Percentiles rank a stretch among this genome's conserved stretches.
Evolutionary conservation across 1,140 invertebrate genomes (phyloP).

Genomic region (Trachymyrmex septentrionalis): DNA sequence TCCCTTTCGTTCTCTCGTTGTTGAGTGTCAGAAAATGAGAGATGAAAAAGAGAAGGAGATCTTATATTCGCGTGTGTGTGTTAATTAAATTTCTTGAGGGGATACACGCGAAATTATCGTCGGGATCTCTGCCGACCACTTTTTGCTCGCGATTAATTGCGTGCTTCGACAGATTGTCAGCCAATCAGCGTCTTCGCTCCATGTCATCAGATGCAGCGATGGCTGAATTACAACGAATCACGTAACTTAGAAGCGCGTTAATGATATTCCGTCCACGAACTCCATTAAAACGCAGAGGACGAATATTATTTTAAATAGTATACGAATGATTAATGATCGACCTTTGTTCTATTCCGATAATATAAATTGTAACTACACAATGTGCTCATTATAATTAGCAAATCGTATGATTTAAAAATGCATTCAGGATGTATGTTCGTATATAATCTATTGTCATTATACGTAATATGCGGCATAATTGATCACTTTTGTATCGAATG

Average conservation of each 20-base stretch:
- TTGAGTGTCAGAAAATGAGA: slow-evolving; percentile 24
- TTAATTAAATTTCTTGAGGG: slow-evolving; percentile 82
- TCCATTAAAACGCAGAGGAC: slow-evolving; percentile 66
- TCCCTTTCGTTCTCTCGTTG: slow-evolving; percentile 14
- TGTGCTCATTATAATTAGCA: background rate
- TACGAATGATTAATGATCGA: slow-evolving; percentile 51
- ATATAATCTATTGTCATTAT: too few species aligned
- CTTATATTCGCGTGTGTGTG: slow-evolving; percentile 67
- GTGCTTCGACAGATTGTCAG: slow-evolving; percentile 45
- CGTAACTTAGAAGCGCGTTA: slow-evolving; percentile 42
- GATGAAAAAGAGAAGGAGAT: slow-evolving; percentile 63
- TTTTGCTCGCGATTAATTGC: slow-evolving; percentile 59
- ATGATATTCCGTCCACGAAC: background rate
- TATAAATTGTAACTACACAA: slow-evolving; percentile 7
- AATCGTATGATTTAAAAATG: background rate
- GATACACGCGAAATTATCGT: slow-evolving; percentile 64
- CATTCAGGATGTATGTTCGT: background rate
- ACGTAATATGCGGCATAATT: too few species aligned
- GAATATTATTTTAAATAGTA: slow-evolving; percentile 37
- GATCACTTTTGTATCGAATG: background rate
- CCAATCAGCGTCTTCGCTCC: slow-evolving; percentile 42
- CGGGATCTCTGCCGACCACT: slow-evolving; percentile 9
- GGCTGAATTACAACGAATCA: slow-evolving; percentile 55
- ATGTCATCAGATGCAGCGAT: slow-evolving; percentile 31
- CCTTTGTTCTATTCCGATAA: slow-evolving; percentile 68